Percentiles rank a stretch among this genome's conserved stretches.
Evolutionary conservation across 2,113 vertebrate species (phyloP).

Genomic region (Calypte anna): DNA sequence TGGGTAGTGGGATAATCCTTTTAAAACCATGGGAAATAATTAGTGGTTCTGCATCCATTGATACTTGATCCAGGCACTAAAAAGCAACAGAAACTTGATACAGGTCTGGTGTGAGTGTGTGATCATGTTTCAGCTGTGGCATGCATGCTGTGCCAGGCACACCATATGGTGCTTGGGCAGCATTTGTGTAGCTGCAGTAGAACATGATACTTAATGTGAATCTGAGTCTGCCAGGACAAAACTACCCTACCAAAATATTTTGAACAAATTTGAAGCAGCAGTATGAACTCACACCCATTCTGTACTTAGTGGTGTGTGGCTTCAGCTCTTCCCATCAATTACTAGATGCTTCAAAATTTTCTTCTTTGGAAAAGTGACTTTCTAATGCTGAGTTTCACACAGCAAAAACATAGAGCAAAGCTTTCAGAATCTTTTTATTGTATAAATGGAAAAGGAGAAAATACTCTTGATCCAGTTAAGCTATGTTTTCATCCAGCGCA

Average conservation of each 20-base stretch:
- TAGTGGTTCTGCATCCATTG: not conserved
- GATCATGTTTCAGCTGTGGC: not conserved
- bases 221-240: slow-evolving; percentile 42
- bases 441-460: not conserved
- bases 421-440: not conserved
- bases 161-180: slow-evolving; percentile 40
- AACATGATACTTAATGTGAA: slow-evolving; percentile 44
- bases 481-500: not conserved
- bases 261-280: slow-evolving; percentile 2
- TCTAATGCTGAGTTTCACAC: not conserved
- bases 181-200: slow-evolving; percentile 4
- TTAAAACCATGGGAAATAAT: not conserved
- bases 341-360: not conserved
- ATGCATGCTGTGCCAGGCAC: not conserved
- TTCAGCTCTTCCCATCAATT: not conserved
- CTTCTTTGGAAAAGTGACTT: not conserved
- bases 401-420: not conserved
- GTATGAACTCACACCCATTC: not conserved
- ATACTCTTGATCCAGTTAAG: not conserved
- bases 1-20: not conserved
- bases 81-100: not conserved
- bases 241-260: slow-evolving; percentile 57
- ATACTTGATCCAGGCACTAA: not conserved
- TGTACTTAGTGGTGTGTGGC: not conserved
- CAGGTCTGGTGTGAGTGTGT: not conserved